Evolutionary conservation across 2,888 invertebrate species (phyloP).

Genomic region (Drosophila meridionalis): DNA sequence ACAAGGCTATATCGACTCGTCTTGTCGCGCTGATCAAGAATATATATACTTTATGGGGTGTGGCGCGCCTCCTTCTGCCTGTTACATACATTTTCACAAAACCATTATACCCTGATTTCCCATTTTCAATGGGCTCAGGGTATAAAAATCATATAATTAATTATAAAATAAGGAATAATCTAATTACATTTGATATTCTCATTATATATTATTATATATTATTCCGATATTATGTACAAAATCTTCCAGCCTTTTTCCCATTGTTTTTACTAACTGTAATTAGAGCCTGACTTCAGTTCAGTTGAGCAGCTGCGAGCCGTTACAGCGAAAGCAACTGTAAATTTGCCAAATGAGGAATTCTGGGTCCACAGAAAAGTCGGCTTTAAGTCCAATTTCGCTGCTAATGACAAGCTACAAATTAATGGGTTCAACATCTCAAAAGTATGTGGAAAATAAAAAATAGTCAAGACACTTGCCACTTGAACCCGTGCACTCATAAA

Average conservation of each 20-base stretch:
- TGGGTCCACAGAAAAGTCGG: slow-evolving; percentile 41
- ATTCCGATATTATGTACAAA: neutral
- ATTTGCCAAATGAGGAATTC: slow-evolving; percentile 24
- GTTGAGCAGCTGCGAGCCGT: slow-evolving; percentile 9
- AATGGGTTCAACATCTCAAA: slow-evolving; percentile 69
- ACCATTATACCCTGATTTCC: too few species aligned
- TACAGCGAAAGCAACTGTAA: slow-evolving; percentile 37
- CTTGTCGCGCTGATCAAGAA: too few species aligned
- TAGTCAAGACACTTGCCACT: slow-evolving; percentile 74
- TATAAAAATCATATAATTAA: too few species aligned
- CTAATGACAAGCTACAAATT: slow-evolving; percentile 63
- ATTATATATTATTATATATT: neutral
- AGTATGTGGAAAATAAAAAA: slow-evolving; percentile 76
- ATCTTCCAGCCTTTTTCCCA: neutral
- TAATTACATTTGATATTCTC: neutral
- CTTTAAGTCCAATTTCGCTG: slow-evolving; percentile 50
- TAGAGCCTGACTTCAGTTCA: slow-evolving; percentile 1
- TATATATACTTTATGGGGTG: too few species aligned
- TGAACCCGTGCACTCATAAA: slow-evolving; percentile 78
- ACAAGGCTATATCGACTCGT: too few species aligned
- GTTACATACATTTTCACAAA: too few species aligned
- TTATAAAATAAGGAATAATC: neutral
- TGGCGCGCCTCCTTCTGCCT: too few species aligned
- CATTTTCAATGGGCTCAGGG: too few species aligned
- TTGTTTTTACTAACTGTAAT: neutral